Evolutionary conservation across 1,140 invertebrate genomes (phyloP).

Genomic region (Anadara kagoshimensis): DNA sequence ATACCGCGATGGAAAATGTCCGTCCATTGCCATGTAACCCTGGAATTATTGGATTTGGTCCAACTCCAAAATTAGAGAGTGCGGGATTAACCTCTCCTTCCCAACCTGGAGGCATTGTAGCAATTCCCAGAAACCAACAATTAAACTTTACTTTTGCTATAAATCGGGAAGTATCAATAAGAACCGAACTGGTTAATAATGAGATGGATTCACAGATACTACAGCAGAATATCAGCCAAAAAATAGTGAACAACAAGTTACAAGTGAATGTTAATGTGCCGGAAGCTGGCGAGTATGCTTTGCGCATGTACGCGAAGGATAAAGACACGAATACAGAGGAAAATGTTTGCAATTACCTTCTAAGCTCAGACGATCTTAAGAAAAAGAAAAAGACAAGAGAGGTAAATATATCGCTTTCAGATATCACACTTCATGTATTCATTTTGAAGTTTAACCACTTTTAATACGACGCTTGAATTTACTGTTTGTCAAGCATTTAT

Average conservation of each 20-base stretch:
- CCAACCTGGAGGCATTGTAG: neutral
- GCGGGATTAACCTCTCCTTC: neutral
- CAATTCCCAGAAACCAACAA: neutral
- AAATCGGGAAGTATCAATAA: conserved; percentile 5
- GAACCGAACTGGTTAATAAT: conserved; percentile 2
- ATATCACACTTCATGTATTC: neutral
- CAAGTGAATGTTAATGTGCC: conserved; percentile 10
- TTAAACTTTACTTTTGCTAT: conserved; percentile 1
- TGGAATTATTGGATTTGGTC: conserved; percentile 13
- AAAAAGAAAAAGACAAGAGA: neutral
- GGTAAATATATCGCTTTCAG: neutral
- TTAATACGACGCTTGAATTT: too few relatives aligned
- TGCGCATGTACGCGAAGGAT: too few relatives aligned
- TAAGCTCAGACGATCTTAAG: conserved; percentile 10
- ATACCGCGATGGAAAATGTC: neutral
- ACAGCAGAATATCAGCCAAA: conserved; percentile 1
- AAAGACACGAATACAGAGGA: too few relatives aligned
- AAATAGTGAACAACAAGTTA: conserved; percentile 1
- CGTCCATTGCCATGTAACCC: conserved; percentile 8
- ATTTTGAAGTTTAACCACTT: neutral
- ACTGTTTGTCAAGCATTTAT: too few relatives aligned
- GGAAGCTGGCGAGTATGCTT: too few relatives aligned
- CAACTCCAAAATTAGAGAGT: neutral
- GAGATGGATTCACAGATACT: neutral
- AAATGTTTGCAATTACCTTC: too few relatives aligned